Evolutionary conservation across 2,888 invertebrate genomes (phyloP), one percentile per base, ranked within the genome.

Genomic region (Lordiphosa andalusiaca): DNA sequence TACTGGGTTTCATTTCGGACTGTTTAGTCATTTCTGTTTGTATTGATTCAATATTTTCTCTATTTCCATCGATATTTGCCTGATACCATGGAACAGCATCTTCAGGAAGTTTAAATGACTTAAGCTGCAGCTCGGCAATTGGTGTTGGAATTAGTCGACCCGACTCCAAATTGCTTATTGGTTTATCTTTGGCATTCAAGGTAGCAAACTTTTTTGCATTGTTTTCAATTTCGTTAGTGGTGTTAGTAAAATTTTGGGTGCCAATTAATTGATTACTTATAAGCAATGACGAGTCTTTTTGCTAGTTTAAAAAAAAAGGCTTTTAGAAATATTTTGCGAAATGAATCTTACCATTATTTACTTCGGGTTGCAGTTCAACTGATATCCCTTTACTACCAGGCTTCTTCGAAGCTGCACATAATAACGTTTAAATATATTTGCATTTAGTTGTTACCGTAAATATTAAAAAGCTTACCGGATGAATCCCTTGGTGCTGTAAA

Each of bases 331-430:
- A n/a, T 58, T 42, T 59, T 51, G 30, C 19, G 7, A 41, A 38
- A 6, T 2, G 25, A 51, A 44, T 64, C 87, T 87, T 86, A 87
- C 87, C 87, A 64, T 41, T 59, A 64, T 73, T 86, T 87, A 84
- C 85, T 69, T 86, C 63, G 3, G 23, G 1, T 19, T 1, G 30
- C 7, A 2, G 7, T 30, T 30, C 9, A 9, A 9, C 5, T 23
- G 23, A 23, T 6, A 6, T 4, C 23, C 6, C 23, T 23, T 23
- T 2, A 4, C 23, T 2, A 3, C 4, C 6, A 4, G 4, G 1
- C 23, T 23, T 23, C 23, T 4, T 4, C 4, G 23, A 23, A 23
- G 1, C 30, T 30, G 30, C 7, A 30, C 9, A 30, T 0, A 30
- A 9, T 9, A 30, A 7, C 1, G 6, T 30, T 9, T 7, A 9